phyloP scores from a whole-genome alignment of 1,140 invertebrate genomes.

The Spodoptera litura region DNA sequence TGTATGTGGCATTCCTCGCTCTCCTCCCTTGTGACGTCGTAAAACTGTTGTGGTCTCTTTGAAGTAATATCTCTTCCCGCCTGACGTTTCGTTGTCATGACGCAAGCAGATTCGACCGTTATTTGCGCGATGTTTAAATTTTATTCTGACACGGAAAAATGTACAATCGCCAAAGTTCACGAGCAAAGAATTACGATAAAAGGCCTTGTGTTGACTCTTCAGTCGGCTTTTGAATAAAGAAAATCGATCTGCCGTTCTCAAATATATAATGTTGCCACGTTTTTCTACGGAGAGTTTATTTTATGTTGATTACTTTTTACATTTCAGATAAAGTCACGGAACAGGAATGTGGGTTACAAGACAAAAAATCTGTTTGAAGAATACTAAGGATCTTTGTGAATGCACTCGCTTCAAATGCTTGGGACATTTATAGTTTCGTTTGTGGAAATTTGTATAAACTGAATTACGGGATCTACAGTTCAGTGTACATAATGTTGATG shows the following conservation, averaged over 20 bases:
- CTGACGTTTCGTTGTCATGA: constrained; percentile 10
- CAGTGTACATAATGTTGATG: not conserved
- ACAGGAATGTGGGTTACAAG: constrained; percentile 20
- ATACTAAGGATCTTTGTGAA: constrained; percentile 4
- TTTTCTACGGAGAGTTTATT: constrained; percentile 40
- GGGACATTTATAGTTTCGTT: not conserved
- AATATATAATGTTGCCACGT: constrained; percentile 42
- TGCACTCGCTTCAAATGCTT: constrained; percentile 7
- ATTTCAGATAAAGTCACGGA: constrained; percentile 45
- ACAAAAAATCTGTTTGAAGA: constrained; percentile 15
- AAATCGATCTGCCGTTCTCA: constrained; percentile 36
- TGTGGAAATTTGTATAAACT: constrained; percentile 34
- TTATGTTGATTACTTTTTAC: constrained; percentile 48
- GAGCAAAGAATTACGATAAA: constrained; percentile 29
- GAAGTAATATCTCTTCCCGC: constrained; percentile 32
- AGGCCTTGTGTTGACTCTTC: constrained; percentile 24
- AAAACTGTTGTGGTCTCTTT: constrained; percentile 37
- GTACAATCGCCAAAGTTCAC: constrained; percentile 33
- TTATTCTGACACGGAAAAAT: constrained; percentile 28
- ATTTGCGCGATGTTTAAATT: constrained; percentile 33
- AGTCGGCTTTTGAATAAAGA: constrained; percentile 41
- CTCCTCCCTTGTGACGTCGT: constrained; percentile 36
- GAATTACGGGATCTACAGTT: not conserved
- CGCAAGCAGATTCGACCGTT: constrained; percentile 28
- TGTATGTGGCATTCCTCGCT: constrained; percentile 36